Evolutionary conservation across 2,113 vertebrate species (phyloP).

Genomic region (Ivindomyrus marchei): DNA sequence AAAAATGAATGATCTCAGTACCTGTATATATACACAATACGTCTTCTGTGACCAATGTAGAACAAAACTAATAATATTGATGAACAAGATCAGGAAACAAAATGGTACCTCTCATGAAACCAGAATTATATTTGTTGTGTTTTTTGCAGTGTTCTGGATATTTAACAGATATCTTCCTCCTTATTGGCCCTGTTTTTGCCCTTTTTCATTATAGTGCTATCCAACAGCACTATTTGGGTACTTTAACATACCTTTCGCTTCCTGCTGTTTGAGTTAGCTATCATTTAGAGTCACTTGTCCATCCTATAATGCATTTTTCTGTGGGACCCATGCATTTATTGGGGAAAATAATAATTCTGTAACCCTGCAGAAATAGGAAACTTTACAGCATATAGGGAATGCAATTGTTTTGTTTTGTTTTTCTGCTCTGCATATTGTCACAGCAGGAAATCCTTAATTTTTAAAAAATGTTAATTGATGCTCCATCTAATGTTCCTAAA

Average conservation of each 20-base stretch:
- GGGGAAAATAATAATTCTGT: neutral
- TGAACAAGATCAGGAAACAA: neutral
- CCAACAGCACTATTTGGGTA: neutral
- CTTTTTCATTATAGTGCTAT: neutral
- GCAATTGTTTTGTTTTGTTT: neutral
- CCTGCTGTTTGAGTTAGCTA: neutral
- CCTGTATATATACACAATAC: neutral
- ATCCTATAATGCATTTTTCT: neutral
- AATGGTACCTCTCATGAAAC: neutral
- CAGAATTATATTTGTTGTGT: neutral
- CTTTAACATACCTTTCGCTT: neutral
- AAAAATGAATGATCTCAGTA: neutral
- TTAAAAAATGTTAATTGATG: neutral
- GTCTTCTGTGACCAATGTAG: neutral
- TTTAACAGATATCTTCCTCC: neutral
- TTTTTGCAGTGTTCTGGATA: neutral
- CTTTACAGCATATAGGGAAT: neutral
- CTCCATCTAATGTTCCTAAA: neutral
- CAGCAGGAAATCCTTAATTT: neutral
- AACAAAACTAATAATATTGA: neutral
- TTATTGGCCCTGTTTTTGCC: neutral
- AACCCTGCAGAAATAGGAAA: neutral
- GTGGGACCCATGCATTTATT: neutral
- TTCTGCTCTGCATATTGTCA: neutral
- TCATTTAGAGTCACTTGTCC: neutral